These are phyloP conservation scores for Paelopatides confundens DNA, from an alignment of 53 echinoderm and acorn worm species.

Conservation along the genomic window DNA sequence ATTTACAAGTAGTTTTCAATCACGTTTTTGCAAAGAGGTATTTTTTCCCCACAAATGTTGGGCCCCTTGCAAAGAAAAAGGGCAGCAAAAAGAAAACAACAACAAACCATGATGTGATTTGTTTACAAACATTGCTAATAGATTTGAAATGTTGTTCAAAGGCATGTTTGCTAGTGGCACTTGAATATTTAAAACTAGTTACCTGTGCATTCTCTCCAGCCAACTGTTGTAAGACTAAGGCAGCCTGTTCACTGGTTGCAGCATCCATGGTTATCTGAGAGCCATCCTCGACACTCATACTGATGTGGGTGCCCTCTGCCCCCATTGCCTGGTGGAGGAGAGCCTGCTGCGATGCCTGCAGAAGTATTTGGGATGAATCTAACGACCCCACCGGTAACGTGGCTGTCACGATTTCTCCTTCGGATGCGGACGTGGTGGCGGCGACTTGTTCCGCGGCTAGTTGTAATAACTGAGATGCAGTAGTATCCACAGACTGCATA, in stretches of 20 bases:
- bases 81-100: too few species aligned
- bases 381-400: conserved; percentile 21
- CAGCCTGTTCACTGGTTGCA: conserved; percentile 93
- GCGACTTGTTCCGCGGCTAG: conserved; percentile 70
- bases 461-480: conserved; percentile 76
- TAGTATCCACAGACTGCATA: conserved; percentile 53
- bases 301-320: conserved; percentile 31
- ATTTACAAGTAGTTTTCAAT: too few species aligned
- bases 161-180: too few species aligned
- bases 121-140: too few species aligned
- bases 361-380: conserved; percentile 61
- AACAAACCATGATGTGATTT: too few species aligned
- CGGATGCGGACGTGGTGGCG: conserved; percentile 70
- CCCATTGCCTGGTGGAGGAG: conserved; percentile 44
- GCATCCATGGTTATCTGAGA: conserved; percentile 76
- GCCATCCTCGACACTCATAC: conserved; percentile 28
- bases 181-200: too few species aligned
- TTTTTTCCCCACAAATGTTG: too few species aligned
- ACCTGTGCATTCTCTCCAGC: conserved; percentile 92
- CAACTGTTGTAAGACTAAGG: conserved; percentile 84
- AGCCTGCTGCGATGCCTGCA: conserved; percentile 34
- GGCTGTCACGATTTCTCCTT: conserved; percentile 54
- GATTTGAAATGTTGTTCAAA: too few species aligned
- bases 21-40: too few species aligned
- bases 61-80: too few species aligned